Evolutionary conservation across 1,140 invertebrate species (phyloP).

Genomic region (Trichonephila inaurata): DNA sequence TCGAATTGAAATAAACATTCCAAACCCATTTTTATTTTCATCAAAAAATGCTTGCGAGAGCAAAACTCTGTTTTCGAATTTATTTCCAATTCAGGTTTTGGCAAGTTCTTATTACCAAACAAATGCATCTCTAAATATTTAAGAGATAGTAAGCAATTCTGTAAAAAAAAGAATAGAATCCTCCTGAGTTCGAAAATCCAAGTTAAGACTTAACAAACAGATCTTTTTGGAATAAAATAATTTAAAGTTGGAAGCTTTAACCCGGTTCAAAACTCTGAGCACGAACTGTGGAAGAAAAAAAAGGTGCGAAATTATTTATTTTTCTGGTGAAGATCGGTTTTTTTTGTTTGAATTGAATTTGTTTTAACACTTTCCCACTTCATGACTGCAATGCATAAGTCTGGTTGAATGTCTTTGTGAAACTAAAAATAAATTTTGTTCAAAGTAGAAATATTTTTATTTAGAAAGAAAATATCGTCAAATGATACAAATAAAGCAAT

Average conservation of each 20-base stretch:
- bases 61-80: background rate
- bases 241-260: constrained; percentile 16
- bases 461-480: background rate
- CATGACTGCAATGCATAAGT: background rate
- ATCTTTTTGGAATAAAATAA: background rate
- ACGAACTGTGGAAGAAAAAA: background rate
- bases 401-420: background rate
- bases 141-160: background rate
- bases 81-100: background rate
- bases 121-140: background rate
- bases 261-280: background rate
- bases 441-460: background rate
- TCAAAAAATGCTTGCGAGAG: background rate
- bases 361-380: background rate
- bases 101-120: background rate
- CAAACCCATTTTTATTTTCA: background rate
- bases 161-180: background rate
- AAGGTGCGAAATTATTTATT: constrained; percentile 12
- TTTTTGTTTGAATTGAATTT: background rate
- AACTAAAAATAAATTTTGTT: background rate
- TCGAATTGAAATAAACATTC: background rate
- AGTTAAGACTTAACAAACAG: background rate
- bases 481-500: background rate
- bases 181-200: background rate
- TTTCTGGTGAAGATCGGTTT: background rate